Percentiles rank a stretch among this genome's conserved stretches.
These are phyloP conservation scores for Macquaria australasica DNA, from an alignment of 2,113 vertebrate genomes.

Conservation along the genomic window DNA sequence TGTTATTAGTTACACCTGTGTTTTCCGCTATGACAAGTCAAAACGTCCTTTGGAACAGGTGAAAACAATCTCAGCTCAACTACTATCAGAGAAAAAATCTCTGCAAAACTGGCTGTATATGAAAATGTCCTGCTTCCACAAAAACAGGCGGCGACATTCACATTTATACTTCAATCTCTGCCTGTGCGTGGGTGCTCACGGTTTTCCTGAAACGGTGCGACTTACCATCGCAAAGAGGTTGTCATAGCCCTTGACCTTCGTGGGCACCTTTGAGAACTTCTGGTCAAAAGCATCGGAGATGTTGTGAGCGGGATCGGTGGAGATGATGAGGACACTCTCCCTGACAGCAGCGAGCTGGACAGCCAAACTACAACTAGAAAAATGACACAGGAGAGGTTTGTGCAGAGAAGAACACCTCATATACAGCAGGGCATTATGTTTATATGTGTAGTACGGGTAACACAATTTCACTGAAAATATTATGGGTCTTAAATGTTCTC, in stretches of 20 bases:
- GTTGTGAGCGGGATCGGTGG: constrained; percentile 97
- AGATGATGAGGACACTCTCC: constrained; percentile 98
- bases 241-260: constrained; percentile 95
- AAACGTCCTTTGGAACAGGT: neutral
- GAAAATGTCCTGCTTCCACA: neutral
- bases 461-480: neutral
- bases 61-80: neutral
- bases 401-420: neutral
- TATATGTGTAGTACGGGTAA: too few relatives aligned
- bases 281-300: constrained; percentile 98
- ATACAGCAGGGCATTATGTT: neutral
- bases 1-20: neutral
- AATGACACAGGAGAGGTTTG: neutral
- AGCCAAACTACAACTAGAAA: constrained; percentile 92
- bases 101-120: too few relatives aligned
- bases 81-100: too few relatives aligned
- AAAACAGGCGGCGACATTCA: neutral
- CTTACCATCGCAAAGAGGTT: constrained; percentile 98
- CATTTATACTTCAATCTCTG: neutral
- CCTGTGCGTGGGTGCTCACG: too few relatives aligned
- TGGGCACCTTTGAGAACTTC: constrained; percentile 98
- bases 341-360: constrained; percentile 94
- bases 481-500: neutral
- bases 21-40: neutral
- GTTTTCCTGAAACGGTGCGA: neutral